Conservation (phyloP, 2,888 invertebrate species). For the Pristionchus exspectatus region DNA sequence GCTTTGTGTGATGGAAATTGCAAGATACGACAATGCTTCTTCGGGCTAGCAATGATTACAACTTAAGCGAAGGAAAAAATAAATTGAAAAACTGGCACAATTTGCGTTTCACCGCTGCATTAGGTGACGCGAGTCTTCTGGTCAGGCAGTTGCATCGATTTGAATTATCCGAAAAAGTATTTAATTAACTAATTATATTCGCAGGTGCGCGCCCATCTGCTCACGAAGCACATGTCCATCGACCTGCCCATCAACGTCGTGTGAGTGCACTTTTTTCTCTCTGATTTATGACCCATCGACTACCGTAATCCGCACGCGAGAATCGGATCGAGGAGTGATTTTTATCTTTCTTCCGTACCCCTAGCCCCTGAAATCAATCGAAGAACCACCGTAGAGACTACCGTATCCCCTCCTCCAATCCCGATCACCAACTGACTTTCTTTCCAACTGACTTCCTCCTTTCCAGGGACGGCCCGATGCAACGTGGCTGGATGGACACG, state of each 20-base stretch:
- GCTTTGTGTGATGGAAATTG: no score
- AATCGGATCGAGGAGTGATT: not conserved
- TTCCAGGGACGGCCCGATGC: slow-evolving; percentile 51
- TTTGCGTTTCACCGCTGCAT: not conserved
- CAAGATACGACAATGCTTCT: not conserved
- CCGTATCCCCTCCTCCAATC: no score
- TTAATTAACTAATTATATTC: not conserved
- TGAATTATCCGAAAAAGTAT: not conserved
- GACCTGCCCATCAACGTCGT: slow-evolving; percentile 53
- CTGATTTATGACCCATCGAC: not conserved
- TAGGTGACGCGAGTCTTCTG: not conserved
- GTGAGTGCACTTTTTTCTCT: slow-evolving; percentile 23
- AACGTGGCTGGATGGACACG: slow-evolving; percentile 52
- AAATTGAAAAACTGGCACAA: not conserved
- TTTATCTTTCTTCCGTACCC: no score
- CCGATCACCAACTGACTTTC: no score
- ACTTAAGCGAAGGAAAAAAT: not conserved
- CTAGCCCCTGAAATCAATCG: no score
- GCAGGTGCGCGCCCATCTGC: slow-evolving; percentile 52
- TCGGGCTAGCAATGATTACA: no score
- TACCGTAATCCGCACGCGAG: not conserved
- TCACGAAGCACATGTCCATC: slow-evolving; percentile 53
- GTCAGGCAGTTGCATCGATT: not conserved
- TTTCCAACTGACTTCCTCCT: not conserved
- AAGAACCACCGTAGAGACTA: no score